A percentile compares a stretch with the other conserved stretches of the same genome.
phyloP scores from a whole-genome alignment of 2,113 vertebrate genomes.

The Poeciliopsis prolifica region DNA sequence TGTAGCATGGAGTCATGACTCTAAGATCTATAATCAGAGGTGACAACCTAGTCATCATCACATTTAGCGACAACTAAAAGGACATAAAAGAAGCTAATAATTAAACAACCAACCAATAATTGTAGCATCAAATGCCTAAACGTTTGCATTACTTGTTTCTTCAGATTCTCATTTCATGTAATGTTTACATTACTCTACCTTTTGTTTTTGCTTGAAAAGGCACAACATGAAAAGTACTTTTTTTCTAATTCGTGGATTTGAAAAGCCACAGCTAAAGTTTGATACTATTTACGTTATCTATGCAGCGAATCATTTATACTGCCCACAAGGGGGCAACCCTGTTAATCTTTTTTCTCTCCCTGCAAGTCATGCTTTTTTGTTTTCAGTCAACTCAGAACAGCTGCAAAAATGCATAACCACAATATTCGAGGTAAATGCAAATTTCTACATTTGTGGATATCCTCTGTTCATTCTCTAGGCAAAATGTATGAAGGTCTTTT shows the following conservation, averaged over 20 bases:
- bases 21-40: slow-evolving; percentile 36
- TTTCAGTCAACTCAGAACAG: background rate
- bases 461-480: slow-evolving; percentile 67
- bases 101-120: slow-evolving; percentile 1
- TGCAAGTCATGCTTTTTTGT: background rate
- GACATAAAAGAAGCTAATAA: background rate
- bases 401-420: background rate
- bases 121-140: background rate
- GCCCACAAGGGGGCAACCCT: slow-evolving; percentile 35
- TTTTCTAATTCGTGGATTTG: slow-evolving; percentile 52
- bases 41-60: slow-evolving; percentile 18
- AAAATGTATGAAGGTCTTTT: slow-evolving; percentile 76
- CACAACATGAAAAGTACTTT: slow-evolving; percentile 14
- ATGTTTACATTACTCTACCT: background rate
- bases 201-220: slow-evolving; percentile 19
- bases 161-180: background rate
- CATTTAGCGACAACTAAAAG: slow-evolving; percentile 3
- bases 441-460: background rate
- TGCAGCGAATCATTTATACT: slow-evolving; percentile 14
- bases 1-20: slow-evolving; percentile 32
- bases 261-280: slow-evolving; percentile 25
- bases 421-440: background rate
- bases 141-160: background rate
- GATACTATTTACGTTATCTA: slow-evolving; percentile 32
- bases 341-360: background rate